Percentiles rank a stretch among this genome's conserved stretches.
These are phyloP conservation scores for Atrina japonica DNA, from an alignment of 2,888 invertebrate species.

Conservation along the genomic window DNA sequence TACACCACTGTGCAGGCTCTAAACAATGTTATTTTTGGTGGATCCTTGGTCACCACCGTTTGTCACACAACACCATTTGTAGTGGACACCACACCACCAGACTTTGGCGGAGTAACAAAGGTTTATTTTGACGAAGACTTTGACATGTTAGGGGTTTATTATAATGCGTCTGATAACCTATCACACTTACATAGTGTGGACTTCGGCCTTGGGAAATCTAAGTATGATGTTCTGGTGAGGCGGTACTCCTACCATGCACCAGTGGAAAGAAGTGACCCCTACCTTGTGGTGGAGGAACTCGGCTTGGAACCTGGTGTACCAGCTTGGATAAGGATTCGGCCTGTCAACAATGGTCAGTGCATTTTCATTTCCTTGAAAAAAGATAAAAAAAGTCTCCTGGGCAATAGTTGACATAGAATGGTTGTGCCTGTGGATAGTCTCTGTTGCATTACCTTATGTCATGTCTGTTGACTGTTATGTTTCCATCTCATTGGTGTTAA, in stretches of 20 bases:
- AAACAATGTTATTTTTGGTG: slow-evolving; percentile 60
- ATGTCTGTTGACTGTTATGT: no score
- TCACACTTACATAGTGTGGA: slow-evolving; percentile 58
- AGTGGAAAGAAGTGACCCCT: slow-evolving; percentile 50
- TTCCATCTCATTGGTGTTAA: no score
- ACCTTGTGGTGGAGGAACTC: slow-evolving; percentile 60
- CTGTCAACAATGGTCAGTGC: slow-evolving; percentile 62
- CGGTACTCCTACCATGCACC: slow-evolving; percentile 55
- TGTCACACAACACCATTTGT: slow-evolving; percentile 63
- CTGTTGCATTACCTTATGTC: no score
- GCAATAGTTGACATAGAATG: no score
- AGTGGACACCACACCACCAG: slow-evolving; percentile 64
- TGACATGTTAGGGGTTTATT: slow-evolving; percentile 62
- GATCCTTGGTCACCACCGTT: slow-evolving; percentile 65
- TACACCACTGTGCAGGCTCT: slow-evolving; percentile 66
- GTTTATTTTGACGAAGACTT: slow-evolving; percentile 67
- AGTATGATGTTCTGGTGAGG: slow-evolving; percentile 59
- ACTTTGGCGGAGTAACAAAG: slow-evolving; percentile 51
- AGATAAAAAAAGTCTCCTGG: no score
- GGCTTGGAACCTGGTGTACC: slow-evolving; percentile 62
- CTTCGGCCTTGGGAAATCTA: slow-evolving; percentile 64
- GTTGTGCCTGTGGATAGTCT: no score
- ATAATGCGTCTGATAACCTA: slow-evolving; percentile 53
- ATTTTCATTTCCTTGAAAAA: no score
- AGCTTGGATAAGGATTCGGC: slow-evolving; percentile 65